A percentile compares a stretch with the other conserved stretches of the same genome.
Evolutionary conservation across 2,797 vertebrate genomes (phyloP).

Genomic region (Pangasius djambal): DNA sequence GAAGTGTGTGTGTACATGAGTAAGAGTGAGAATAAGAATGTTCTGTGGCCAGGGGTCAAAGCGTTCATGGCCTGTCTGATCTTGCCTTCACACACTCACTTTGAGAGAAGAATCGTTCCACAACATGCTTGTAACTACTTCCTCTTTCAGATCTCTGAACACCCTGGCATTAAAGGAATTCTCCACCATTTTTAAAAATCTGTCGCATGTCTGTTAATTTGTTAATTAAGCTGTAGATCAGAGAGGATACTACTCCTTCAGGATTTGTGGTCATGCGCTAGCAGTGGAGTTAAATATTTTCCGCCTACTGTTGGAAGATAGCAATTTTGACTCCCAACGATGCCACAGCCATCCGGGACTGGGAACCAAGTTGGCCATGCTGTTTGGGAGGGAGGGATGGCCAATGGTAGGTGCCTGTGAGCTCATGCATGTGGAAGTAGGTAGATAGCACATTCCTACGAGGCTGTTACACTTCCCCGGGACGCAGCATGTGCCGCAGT

Average conservation of each 20-base stretch:
- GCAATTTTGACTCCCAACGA: background rate
- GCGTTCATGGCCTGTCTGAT: slow-evolving; percentile 37
- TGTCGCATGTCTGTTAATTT: too few relatives aligned
- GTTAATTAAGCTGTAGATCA: background rate
- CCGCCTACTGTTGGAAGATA: background rate
- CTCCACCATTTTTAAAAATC: background rate
- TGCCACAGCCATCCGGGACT: background rate
- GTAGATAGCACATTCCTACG: background rate
- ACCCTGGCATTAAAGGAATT: background rate
- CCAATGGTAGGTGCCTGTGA: background rate
- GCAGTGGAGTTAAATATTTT: background rate
- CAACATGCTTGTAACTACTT: slow-evolving; percentile 30
- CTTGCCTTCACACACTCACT: slow-evolving; percentile 28
- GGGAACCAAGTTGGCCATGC: background rate
- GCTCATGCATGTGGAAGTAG: background rate
- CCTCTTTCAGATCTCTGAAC: slow-evolving; percentile 18
- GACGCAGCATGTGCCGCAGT: background rate
- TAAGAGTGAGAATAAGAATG: slow-evolving; percentile 21
- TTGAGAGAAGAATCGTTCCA: slow-evolving; percentile 22
- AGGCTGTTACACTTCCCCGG: background rate
- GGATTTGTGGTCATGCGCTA: background rate
- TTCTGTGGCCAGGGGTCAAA: slow-evolving; percentile 33
- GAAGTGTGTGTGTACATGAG: background rate
- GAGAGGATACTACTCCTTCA: background rate
- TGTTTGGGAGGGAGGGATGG: background rate